Evolutionary conservation across 2,797 vertebrate genomes (phyloP).

Genomic region (Antrozous pallidus): DNA sequence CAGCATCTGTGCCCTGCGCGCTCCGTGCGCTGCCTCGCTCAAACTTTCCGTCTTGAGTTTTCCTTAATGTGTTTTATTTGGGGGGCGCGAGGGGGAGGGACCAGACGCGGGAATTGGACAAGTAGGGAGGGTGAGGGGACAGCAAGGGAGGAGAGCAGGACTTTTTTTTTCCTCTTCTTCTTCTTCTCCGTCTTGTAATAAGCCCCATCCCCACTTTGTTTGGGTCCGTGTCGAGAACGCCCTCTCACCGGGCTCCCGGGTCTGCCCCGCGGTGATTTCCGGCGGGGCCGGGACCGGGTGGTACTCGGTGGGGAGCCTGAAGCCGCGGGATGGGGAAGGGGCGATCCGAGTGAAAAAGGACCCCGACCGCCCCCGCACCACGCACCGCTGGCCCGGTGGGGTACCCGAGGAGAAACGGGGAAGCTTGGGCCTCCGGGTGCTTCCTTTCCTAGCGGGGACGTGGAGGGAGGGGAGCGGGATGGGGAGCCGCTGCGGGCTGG

Average conservation of each 20-base stretch:
- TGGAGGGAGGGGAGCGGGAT: background rate
- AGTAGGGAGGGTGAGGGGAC: conserved; percentile 62
- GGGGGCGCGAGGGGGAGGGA: conserved; percentile 69
- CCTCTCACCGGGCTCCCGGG: background rate
- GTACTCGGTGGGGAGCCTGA: conserved; percentile 47
- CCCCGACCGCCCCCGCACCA: background rate
- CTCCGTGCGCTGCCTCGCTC: conserved; percentile 62
- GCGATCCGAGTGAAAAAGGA: background rate
- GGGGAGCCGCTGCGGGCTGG: background rate
- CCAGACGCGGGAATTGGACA: conserved; percentile 60
- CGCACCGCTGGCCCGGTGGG: background rate
- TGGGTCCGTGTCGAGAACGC: conserved; percentile 42
- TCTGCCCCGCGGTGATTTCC: conserved; percentile 59
- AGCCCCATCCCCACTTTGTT: conserved; percentile 67
- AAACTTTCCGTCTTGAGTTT: conserved; percentile 77
- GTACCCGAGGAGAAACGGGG: background rate
- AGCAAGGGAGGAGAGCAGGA: conserved; percentile 33
- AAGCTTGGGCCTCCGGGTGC: background rate
- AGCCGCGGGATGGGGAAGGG: background rate
- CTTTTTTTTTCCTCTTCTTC: background rate
- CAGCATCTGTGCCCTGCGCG: conserved; percentile 41
- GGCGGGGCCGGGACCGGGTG: conserved; percentile 19
- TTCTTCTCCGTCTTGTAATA: conserved; percentile 51
- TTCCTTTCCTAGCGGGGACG: conserved; percentile 47
- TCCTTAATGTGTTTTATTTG: conserved; percentile 75